phyloP scores from a whole-genome alignment of 1,140 invertebrate species.

The Coptotermes formosanus region DNA sequence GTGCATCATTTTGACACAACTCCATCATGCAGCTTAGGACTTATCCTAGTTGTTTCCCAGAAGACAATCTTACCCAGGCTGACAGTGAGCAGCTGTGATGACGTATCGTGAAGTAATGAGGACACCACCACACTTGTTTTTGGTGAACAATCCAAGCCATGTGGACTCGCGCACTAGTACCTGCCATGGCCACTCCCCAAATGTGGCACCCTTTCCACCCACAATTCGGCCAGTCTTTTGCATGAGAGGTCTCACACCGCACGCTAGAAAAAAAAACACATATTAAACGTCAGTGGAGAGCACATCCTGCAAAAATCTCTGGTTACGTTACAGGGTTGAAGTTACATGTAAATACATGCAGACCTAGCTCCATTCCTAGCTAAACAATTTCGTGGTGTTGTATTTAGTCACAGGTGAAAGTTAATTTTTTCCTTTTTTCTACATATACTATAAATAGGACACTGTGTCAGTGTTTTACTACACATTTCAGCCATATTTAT shows the following conservation, averaged over 20 bases:
- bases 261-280: slow-evolving; percentile 64
- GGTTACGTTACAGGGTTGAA: too few relatives aligned
- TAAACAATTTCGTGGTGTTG: too few relatives aligned
- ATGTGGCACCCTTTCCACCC: slow-evolving; percentile 79
- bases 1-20: too few relatives aligned
- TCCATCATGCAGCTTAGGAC: too few relatives aligned
- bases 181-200: slow-evolving; percentile 93
- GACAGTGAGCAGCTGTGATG: slow-evolving; percentile 91
- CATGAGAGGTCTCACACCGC: slow-evolving; percentile 78
- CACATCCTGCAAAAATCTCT: background rate
- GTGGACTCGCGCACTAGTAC: slow-evolving; percentile 87
- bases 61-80: slow-evolving; percentile 71
- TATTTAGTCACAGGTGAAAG: too few relatives aligned
- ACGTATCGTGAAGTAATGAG: slow-evolving; percentile 83
- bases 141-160: slow-evolving; percentile 91
- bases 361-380: too few relatives aligned
- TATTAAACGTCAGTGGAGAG: background rate
- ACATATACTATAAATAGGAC: too few relatives aligned
- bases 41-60: background rate
- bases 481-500: too few relatives aligned
- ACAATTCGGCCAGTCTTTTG: slow-evolving; percentile 79
- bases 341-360: background rate
- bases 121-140: slow-evolving; percentile 94
- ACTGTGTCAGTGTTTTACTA: too few relatives aligned
- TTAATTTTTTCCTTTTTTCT: too few relatives aligned